Evolutionary conservation across 2,888 invertebrate species (phyloP), one percentile per base, ranked within the genome.

Genomic region (Acanthosepion pharaonis): DNA sequence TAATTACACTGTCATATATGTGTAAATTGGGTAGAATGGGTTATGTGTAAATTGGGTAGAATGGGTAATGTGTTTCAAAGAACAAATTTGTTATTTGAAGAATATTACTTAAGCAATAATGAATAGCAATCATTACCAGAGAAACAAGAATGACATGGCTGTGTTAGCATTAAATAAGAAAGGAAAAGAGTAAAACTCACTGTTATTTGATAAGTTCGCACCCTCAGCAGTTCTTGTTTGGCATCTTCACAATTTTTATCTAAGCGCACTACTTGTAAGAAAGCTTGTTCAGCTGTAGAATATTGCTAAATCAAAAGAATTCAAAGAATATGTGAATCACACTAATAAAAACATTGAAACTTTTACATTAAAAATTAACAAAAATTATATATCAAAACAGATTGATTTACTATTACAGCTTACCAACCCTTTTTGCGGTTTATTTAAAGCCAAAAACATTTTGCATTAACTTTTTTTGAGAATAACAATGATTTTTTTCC

Each of bases 201-300:
- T 96, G 97, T 97, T 94, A 97, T 96, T 96, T 97, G 97, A 94
- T 97, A 96, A 59, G 97, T 97, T 95, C 97, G 96, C 59, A 97
- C 97, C 95, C 97, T 96, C 95, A 96, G 96, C 94, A 97, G 96
- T 96, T 97, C 97, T 95, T 97, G 96, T 91, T 97, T 96, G 55
- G 97, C 97, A 95, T 97, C 97, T 94, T 97, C 97, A 97, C 97
- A 97, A 96, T 97, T 97, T 96, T 97, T 97, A 96, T 97, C 97
- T 96, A 97, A 96, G 96, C 97, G 97, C 95, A 97, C 96, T 78
- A 97, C 97, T 96, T 97, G 97, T 95, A 97, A 97, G 97, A 97
- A 97, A 53, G 97, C 97, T 95, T 97, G 96, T 96, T 97, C 97
- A 93, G 97, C 97, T 95, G 97, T 97, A 33, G 97, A 96, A 96